Conservation (phyloP, 2,888 invertebrate genomes). For the Philaethria dido region DNA sequence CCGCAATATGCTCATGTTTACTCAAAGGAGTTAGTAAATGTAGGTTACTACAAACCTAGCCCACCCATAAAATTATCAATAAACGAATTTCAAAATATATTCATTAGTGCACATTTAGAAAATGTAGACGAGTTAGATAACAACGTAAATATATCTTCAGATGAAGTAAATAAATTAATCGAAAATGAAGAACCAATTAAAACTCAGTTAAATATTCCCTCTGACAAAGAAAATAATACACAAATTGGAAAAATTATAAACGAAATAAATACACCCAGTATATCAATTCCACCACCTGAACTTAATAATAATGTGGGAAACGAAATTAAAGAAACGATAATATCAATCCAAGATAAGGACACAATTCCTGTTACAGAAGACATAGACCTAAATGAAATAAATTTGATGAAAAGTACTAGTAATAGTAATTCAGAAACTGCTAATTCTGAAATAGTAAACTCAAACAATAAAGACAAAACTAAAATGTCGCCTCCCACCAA, state of each 20-base stretch:
- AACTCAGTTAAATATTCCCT: not conserved
- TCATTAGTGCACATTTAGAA: slow-evolving; percentile 57
- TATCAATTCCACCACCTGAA: not conserved
- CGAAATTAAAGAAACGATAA: slow-evolving; percentile 8
- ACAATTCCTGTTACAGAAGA: not conserved
- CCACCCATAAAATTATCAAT: slow-evolving; percentile 53
- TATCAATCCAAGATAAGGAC: not conserved
- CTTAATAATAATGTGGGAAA: not conserved
- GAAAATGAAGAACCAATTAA: slow-evolving; percentile 21
- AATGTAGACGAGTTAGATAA: slow-evolving; percentile 46
- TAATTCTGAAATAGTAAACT: slow-evolving; percentile 16
- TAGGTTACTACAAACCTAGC: slow-evolving; percentile 50
- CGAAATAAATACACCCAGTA: not conserved
- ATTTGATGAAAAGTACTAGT: not conserved
- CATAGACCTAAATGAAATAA: not conserved
- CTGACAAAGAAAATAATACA: not conserved
- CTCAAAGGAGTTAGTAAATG: slow-evolving; percentile 52
- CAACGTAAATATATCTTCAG: slow-evolving; percentile 23
- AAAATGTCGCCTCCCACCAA: slow-evolving; percentile 26
- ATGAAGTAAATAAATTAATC: slow-evolving; percentile 4
- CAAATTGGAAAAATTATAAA: not conserved
- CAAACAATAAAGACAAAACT: slow-evolving; percentile 15
- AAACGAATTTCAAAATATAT: slow-evolving; percentile 52
- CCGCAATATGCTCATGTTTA: slow-evolving; percentile 30
- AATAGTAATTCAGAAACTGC: not conserved